Percentiles rank a stretch among this genome's conserved stretches.
Evolutionary conservation across 2,888 invertebrate species (phyloP).

Genomic region (Gymnocheta viridis): DNA sequence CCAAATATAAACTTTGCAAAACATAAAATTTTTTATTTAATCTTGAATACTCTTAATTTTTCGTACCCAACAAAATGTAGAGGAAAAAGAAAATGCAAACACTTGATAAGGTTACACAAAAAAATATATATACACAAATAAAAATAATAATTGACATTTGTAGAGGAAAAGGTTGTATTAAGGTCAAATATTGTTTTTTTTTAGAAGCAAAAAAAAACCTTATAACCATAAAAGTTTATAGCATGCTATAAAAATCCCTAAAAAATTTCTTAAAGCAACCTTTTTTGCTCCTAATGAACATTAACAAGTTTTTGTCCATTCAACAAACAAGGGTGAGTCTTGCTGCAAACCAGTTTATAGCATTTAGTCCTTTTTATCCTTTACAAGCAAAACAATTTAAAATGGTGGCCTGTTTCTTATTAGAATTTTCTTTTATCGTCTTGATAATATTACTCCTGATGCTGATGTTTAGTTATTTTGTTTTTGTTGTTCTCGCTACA

Average conservation of each 20-base stretch:
- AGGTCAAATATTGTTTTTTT: slow-evolving; percentile 48
- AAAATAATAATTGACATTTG: slow-evolving; percentile 6
- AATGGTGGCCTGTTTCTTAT: slow-evolving; percentile 80
- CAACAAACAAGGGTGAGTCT: slow-evolving; percentile 60
- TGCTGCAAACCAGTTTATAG: slow-evolving; percentile 34
- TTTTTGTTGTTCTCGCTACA: slow-evolving; percentile 15
- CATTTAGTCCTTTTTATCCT: slow-evolving; percentile 41
- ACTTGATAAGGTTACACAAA: slow-evolving; percentile 33
- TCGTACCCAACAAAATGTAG: not conserved
- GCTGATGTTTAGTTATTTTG: not conserved
- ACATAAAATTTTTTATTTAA: not conserved
- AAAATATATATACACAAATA: not conserved
- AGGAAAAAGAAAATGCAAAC: slow-evolving; percentile 32
- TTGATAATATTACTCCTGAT: slow-evolving; percentile 47
- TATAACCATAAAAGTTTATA: slow-evolving; percentile 36
- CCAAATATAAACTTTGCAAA: not conserved
- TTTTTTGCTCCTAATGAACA: slow-evolving; percentile 21
- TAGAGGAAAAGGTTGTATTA: slow-evolving; percentile 47
- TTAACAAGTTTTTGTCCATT: not conserved
- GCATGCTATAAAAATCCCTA: slow-evolving; percentile 61
- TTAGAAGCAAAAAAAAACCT: not conserved
- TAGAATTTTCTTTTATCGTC: slow-evolving; percentile 74
- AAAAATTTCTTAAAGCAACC: slow-evolving; percentile 22
- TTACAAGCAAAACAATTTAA: slow-evolving; percentile 69
- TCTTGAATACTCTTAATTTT: slow-evolving; percentile 11